Percentiles rank a stretch among this genome's conserved stretches.
These are phyloP conservation scores for Boloria euphrosyne DNA, from an alignment of 2,888 invertebrate species.

Conservation along the genomic window DNA sequence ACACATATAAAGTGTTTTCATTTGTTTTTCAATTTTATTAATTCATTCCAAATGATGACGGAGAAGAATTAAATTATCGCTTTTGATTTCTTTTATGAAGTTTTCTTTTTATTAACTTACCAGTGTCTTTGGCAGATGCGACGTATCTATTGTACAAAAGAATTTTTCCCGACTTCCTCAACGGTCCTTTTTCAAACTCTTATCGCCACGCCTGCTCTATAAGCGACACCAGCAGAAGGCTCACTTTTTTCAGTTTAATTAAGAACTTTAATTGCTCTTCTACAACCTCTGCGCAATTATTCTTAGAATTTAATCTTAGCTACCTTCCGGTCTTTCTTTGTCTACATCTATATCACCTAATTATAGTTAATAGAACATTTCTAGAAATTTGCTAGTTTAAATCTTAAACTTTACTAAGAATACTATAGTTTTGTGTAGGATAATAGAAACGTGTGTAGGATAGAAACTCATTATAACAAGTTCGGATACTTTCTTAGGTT, in stretches of 20 bases:
- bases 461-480: no score
- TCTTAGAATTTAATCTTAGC: constrained; percentile 45
- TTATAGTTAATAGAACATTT: background rate
- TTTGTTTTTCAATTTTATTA: background rate
- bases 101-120: constrained; percentile 40
- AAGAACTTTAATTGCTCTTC: constrained; percentile 58
- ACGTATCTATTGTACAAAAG: constrained; percentile 34
- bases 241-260: constrained; percentile 51
- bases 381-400: background rate
- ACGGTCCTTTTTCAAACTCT: constrained; percentile 36
- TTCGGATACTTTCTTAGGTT: no score
- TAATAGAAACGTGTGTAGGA: constrained; percentile 56
- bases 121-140: constrained; percentile 30
- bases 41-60: background rate
- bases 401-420: constrained; percentile 37
- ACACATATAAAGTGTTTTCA: no score
- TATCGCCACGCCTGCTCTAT: constrained; percentile 40
- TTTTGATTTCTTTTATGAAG: constrained; percentile 10
- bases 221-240: constrained; percentile 39
- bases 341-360: background rate
- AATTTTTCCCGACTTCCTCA: constrained; percentile 26
- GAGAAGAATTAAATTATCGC: background rate
- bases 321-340: constrained; percentile 1
- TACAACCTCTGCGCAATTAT: constrained; percentile 48
- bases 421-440: constrained; percentile 61